phyloP scores from a whole-genome alignment of 2,113 vertebrate genomes.

The Paraplagusia blochii region DNA sequence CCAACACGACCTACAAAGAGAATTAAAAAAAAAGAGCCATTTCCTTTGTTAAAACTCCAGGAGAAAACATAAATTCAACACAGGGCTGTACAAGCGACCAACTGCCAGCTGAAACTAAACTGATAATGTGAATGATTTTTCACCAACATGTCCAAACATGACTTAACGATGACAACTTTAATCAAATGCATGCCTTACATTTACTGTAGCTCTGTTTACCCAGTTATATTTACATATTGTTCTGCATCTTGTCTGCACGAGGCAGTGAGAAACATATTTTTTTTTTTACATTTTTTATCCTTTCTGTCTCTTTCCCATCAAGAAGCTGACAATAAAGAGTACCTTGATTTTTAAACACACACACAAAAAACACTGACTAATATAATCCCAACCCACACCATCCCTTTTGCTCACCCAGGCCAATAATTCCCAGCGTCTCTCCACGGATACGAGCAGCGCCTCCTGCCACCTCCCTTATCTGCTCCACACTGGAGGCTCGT shows the following conservation, averaged over 20 bases:
- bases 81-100: not conserved
- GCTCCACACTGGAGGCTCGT: conserved; percentile 84
- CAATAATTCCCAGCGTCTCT: conserved; percentile 88
- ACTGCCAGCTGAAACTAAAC: conserved; percentile 1
- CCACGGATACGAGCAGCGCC: conserved; percentile 89
- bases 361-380: not conserved
- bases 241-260: no score
- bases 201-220: no score
- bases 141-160: conserved; percentile 1
- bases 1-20: conserved; percentile 81
- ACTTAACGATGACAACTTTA: not conserved
- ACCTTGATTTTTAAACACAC: not conserved
- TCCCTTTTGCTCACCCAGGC: conserved; percentile 77
- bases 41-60: not conserved
- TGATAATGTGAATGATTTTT: not conserved
- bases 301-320: no score
- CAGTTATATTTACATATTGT: no score
- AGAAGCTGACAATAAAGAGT: no score
- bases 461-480: conserved; percentile 88
- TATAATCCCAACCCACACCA: not conserved
- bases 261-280: no score
- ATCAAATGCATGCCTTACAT: not conserved
- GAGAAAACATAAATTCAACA: conserved; percentile 2
- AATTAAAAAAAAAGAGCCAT: not conserved
- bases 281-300: no score